phyloP scores from a whole-genome alignment of 2,888 invertebrate species.

The Ganaspis brasiliensis region DNA sequence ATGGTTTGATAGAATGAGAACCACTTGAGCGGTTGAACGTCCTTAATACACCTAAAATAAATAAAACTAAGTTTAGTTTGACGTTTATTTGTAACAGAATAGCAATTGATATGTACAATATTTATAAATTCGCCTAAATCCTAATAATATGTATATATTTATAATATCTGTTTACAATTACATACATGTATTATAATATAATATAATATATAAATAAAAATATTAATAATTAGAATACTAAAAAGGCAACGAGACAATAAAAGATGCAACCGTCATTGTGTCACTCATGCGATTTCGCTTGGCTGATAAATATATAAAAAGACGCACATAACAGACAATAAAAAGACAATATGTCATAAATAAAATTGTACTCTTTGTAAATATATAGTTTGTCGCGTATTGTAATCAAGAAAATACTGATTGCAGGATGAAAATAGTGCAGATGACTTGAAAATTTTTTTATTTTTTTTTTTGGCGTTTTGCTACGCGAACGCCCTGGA shows the following conservation, averaged over 20 bases:
- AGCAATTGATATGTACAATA: slow-evolving; percentile 79
- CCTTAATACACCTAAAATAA: neutral
- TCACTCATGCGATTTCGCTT: slow-evolving; percentile 5
- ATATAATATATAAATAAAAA: slow-evolving; percentile 48
- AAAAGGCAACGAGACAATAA: slow-evolving; percentile 53
- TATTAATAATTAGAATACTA: slow-evolving; percentile 49
- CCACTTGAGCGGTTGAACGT: too few species aligned
- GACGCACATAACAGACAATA: slow-evolving; percentile 32
- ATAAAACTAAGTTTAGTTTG: slow-evolving; percentile 50
- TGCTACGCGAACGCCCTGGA: slow-evolving; percentile 16
- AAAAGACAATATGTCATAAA: slow-evolving; percentile 24
- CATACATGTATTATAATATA: slow-evolving; percentile 43
- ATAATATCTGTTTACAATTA: slow-evolving; percentile 48
- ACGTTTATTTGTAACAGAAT: slow-evolving; percentile 77
- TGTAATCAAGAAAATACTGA: slow-evolving; percentile 50
- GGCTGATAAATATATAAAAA: slow-evolving; percentile 22
- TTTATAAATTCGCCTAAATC: slow-evolving; percentile 72
- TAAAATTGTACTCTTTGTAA: slow-evolving; percentile 48
- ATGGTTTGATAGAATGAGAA: too few species aligned
- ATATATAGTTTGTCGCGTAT: neutral
- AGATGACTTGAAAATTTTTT: slow-evolving; percentile 19
- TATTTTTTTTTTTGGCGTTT: slow-evolving; percentile 43
- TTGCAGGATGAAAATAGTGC: slow-evolving; percentile 31
- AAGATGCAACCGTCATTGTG: neutral
- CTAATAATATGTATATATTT: slow-evolving; percentile 68